phyloP scores from a whole-genome alignment of 2,797 vertebrate genomes.

The Mus minutoides region DNA sequence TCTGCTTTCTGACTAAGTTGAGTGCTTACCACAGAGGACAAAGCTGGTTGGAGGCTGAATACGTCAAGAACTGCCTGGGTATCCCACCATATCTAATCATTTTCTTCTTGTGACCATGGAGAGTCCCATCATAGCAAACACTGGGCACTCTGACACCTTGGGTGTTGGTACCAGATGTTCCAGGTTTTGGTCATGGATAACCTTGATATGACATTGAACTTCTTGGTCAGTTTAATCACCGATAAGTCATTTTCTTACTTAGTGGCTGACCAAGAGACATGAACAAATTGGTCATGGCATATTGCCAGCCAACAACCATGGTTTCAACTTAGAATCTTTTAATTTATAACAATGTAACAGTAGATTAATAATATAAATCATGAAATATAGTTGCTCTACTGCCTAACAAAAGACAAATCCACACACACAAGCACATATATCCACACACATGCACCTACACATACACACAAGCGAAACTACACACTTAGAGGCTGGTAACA shows the following conservation, averaged over 20 bases:
- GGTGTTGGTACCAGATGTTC: not conserved
- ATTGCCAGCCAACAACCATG: not conserved
- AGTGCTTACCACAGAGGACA: not conserved
- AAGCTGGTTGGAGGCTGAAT: not conserved
- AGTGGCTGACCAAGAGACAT: not conserved
- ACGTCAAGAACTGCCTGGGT: not conserved
- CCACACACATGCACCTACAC: not conserved
- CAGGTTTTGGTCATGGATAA: not conserved
- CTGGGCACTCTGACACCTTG: not conserved
- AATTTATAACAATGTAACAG: not conserved
- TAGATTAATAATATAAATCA: not conserved
- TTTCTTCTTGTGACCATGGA: not conserved
- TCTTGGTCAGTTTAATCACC: not conserved
- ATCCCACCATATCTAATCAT: not conserved
- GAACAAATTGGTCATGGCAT: not conserved
- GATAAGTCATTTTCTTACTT: not conserved
- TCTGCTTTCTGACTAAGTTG: not conserved
- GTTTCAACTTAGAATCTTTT: slow-evolving; percentile 12
- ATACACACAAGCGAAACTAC: not conserved
- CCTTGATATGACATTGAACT: not conserved
- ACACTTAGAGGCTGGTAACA: not conserved
- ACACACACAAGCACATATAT: not conserved
- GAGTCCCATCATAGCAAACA: not conserved
- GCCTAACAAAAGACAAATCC: not conserved
- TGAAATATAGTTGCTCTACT: not conserved